Evolutionary conservation across 2,888 invertebrate genomes (phyloP), one percentile per base, ranked within the genome.

Genomic region (Trisateles emortualis): DNA sequence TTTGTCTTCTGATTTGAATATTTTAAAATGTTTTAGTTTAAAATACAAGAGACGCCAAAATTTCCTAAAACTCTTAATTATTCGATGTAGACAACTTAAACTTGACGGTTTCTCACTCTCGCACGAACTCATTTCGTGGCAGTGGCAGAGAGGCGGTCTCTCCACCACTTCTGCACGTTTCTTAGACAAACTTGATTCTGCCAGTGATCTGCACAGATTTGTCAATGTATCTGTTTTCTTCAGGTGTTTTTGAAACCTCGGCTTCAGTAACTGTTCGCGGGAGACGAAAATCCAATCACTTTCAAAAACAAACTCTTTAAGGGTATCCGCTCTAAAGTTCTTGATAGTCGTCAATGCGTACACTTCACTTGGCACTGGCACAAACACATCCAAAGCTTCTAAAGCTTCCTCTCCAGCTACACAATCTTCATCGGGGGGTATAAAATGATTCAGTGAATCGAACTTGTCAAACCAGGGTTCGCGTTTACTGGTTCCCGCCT

Each of bases 231-330:
- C 81, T 3, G 79, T 69, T 38, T 72, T 85, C 9, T 80, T 65
- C 11, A 92, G 68, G 17, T 74, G 77, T 29, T 79, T 73, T 55
- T 88, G 90, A 45, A 90, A 88, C 51, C 66, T 86, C 0, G 92
- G 90, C 32, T 87, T 84, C 32, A 80, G 60, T 1, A 92, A 53
- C 44, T 87, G 79, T 39, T 88, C 79, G 32, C 76, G 75, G 1
- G 83, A 81, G 1, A 91, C 67, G 19, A 92, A 68, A 32, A 92
- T 79, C 92, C 92, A 92, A 36, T 90, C 87, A 56, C 92, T 92
- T 67, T 92, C 87, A 13, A 76, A 74, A 10, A 84, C 86, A 39
- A 83, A 87, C 29, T 87, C 85, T n/a, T 81, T 76, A 10, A 90
- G 44, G 6, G 74, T 73, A 46, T 92, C 90, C 10, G 73, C 70